A percentile compares a stretch with the other conserved stretches of the same genome.
Evolutionary conservation across 2,888 invertebrate genomes (phyloP).

Genomic region (Tetragnatha montana): DNA sequence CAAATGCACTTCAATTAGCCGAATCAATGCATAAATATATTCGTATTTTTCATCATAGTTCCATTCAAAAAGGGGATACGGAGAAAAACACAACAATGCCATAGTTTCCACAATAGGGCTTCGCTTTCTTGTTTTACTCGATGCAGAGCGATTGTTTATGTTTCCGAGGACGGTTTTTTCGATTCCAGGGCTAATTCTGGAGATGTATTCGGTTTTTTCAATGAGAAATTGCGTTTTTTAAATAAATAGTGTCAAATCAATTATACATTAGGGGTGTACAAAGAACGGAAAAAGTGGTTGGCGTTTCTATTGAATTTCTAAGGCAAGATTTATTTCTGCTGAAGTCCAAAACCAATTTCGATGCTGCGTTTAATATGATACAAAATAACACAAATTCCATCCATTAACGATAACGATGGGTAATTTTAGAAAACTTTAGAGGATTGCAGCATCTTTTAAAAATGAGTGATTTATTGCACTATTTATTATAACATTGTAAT

Average conservation of each 20-base stretch:
- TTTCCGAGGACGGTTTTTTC: neutral
- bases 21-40: slow-evolving; percentile 52
- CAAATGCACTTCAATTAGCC: slow-evolving; percentile 50
- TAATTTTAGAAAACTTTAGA: too few species aligned
- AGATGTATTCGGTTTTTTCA: neutral
- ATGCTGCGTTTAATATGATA: too few species aligned
- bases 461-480: too few species aligned
- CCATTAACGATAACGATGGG: too few species aligned
- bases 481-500: too few species aligned
- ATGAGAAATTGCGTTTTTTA: neutral
- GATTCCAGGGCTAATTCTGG: neutral
- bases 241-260: neutral
- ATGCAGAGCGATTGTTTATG: neutral
- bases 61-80: neutral
- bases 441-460: too few species aligned
- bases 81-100: slow-evolving; percentile 22
- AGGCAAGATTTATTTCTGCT: neutral
- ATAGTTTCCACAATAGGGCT: slow-evolving; percentile 11
- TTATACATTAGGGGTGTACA: neutral
- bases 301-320: neutral
- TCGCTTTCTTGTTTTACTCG: neutral
- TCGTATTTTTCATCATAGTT: slow-evolving; percentile 23
- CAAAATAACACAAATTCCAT: too few species aligned
- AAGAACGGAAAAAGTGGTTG: neutral
- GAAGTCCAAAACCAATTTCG: too few species aligned